Conservation (phyloP, 2,888 invertebrate genomes). For the Steinernema carpocapsae region DNA sequence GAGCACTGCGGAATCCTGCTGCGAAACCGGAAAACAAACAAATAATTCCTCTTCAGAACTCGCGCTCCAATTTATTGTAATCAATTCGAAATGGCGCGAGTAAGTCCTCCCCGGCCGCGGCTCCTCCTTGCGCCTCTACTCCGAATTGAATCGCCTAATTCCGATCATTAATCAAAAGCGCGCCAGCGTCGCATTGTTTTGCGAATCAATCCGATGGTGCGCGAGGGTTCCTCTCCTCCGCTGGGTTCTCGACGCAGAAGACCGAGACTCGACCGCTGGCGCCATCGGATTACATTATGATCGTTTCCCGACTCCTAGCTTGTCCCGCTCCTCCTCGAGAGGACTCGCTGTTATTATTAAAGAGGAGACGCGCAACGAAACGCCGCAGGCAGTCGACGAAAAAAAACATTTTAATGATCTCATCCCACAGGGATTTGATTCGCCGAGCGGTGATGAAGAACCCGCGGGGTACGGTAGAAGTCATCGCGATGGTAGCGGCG, state of each 20-base stretch:
- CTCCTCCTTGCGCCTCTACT: conserved; percentile 11
- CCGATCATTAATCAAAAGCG: conserved; percentile 32
- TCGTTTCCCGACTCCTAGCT: conserved; percentile 1
- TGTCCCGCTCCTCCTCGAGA: not conserved
- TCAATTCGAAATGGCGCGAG: conserved; percentile 14
- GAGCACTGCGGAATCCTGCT: not conserved
- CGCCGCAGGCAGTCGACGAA: conserved; percentile 10
- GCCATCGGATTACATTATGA: conserved; percentile 24
- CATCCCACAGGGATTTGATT: conserved; percentile 31
- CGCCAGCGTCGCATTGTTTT: conserved; percentile 26
- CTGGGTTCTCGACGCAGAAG: not conserved
- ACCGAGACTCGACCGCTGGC: not conserved
- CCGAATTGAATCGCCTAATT: conserved; percentile 30
- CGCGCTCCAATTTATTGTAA: conserved; percentile 28
- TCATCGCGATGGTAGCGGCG: not conserved
- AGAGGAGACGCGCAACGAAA: conserved; percentile 28
- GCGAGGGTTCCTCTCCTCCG: not conserved
- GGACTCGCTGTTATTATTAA: conserved; percentile 15
- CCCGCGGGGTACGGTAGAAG: conserved; percentile 23
- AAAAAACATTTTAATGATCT: conserved; percentile 35
- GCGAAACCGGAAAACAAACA: conserved; percentile 24
- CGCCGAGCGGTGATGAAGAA: conserved; percentile 4
- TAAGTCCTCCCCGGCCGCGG: not conserved
- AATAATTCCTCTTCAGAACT: conserved; percentile 8
- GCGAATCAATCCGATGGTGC: conserved; percentile 27